A percentile compares a stretch with the other conserved stretches of the same genome.
phyloP scores from a whole-genome alignment of 2,888 invertebrate species.

The Maniola hyperantus region DNA sequence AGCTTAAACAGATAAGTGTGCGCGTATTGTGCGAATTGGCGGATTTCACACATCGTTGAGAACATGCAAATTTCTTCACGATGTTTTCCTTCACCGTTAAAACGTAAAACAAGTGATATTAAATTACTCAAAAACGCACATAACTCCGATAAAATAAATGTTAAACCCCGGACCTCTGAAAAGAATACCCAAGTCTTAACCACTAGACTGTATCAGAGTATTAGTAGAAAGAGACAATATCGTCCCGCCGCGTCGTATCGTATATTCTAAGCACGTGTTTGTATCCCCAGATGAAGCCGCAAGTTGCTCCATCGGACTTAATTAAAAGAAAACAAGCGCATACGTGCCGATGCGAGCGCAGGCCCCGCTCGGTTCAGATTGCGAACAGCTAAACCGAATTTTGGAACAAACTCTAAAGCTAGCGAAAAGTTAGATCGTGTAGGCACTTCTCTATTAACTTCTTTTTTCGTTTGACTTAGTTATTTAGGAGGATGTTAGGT shows the following conservation, averaged over 20 bases:
- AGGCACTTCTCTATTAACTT: constrained; percentile 7
- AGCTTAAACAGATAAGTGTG: too few relatives aligned
- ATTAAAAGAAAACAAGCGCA: constrained; percentile 42
- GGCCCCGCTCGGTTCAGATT: constrained; percentile 14
- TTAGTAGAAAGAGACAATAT: background rate
- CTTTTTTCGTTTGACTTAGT: constrained; percentile 6
- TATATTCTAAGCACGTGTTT: constrained; percentile 25
- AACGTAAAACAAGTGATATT: too few relatives aligned
- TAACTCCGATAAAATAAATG: too few relatives aligned
- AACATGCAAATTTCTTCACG: too few relatives aligned
- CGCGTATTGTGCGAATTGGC: background rate
- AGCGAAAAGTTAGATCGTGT: constrained; percentile 21
- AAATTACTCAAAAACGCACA: too few relatives aligned
- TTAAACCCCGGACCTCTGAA: too few relatives aligned
- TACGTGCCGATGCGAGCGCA: constrained; percentile 33
- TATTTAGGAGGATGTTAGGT: too few relatives aligned
- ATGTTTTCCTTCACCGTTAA: too few relatives aligned
- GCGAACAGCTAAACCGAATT: constrained; percentile 28
- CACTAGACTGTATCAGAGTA: background rate
- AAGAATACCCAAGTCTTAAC: too few relatives aligned
- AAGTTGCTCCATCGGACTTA: constrained; percentile 41
- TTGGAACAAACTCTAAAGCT: constrained; percentile 18
- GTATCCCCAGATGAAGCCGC: constrained; percentile 38
- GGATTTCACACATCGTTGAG: too few relatives aligned
- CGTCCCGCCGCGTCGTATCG: constrained; percentile 8